These are phyloP conservation scores for Drosophila prostipennis DNA, from an alignment of 2,888 invertebrate species.

Conservation along the genomic window DNA sequence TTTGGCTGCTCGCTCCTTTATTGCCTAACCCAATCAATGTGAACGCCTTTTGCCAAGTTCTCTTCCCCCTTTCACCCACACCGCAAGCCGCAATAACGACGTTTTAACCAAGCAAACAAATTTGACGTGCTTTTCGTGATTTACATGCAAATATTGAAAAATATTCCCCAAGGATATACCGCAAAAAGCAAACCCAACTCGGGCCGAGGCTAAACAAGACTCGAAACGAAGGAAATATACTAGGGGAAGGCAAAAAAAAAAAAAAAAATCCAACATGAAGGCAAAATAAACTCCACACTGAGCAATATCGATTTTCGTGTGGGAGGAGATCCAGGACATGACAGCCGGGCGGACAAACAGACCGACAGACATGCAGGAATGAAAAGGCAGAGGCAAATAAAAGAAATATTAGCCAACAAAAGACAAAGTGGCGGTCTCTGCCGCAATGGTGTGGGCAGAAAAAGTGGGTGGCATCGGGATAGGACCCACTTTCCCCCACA, in stretches of 20 bases:
- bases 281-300: slow-evolving; percentile 50
- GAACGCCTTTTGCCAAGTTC: slow-evolving; percentile 51
- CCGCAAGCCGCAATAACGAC: slow-evolving; percentile 70
- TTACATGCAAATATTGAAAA: slow-evolving; percentile 82
- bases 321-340: slow-evolving; percentile 45
- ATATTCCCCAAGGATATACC: slow-evolving; percentile 77
- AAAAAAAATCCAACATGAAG: slow-evolving; percentile 29
- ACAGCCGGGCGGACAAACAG: slow-evolving; percentile 30
- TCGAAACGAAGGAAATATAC: slow-evolving; percentile 32
- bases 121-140: slow-evolving; percentile 82
- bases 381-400: slow-evolving; percentile 62
- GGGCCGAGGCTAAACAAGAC: slow-evolving; percentile 52
- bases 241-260: background rate
- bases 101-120: slow-evolving; percentile 80
- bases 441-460: background rate
- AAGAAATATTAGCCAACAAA: slow-evolving; percentile 76
- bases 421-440: slow-evolving; percentile 65
- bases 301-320: slow-evolving; percentile 75
- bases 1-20: slow-evolving; percentile 43
- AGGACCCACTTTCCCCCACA: background rate
- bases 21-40: slow-evolving; percentile 76
- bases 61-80: slow-evolving; percentile 7
- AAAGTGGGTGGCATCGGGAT: background rate
- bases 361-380: slow-evolving; percentile 29
- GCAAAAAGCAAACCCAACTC: slow-evolving; percentile 70